A percentile compares a stretch with the other conserved stretches of the same genome.
phyloP scores from a whole-genome alignment of 2,797 vertebrate species.

The Sebastiscus albofasciatus region DNA sequence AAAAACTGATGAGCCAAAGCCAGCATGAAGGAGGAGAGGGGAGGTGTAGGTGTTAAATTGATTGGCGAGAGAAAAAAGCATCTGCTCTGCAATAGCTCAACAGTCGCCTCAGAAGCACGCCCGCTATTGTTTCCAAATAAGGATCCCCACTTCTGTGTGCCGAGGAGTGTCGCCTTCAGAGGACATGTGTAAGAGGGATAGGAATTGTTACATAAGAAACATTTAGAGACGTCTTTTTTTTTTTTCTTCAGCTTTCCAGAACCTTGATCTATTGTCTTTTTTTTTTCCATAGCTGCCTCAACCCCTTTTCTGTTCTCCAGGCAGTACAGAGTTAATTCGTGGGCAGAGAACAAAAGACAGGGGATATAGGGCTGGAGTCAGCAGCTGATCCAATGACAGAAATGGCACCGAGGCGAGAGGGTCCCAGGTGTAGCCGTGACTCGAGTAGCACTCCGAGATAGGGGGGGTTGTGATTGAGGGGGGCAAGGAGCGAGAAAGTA shows the following conservation, averaged over 20 bases:
- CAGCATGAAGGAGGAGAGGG: conserved; percentile 66
- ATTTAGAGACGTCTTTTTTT: conserved; percentile 62
- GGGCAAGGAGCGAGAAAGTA: conserved; percentile 40
- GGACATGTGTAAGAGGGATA: conserved; percentile 68
- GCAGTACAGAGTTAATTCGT: conserved; percentile 67
- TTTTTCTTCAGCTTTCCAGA: conserved; percentile 49
- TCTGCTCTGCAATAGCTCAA: conserved; percentile 76
- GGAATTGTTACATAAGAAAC: conserved; percentile 75
- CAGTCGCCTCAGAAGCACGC: conserved; percentile 73
- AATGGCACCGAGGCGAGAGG: conserved; percentile 60
- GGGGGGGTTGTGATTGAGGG: conserved; percentile 46
- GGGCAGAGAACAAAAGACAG: conserved; percentile 68
- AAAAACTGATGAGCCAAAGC: conserved; percentile 72
- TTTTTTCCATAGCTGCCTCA: conserved; percentile 39
- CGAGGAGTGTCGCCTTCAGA: conserved; percentile 69
- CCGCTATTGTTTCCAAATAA: conserved; percentile 80
- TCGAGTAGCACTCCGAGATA: conserved; percentile 66
- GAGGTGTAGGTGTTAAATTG: conserved; percentile 80
- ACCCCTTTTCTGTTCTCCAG: conserved; percentile 61
- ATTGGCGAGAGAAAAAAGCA: conserved; percentile 79
- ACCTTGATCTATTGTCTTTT: conserved; percentile 69
- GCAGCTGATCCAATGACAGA: conserved; percentile 75
- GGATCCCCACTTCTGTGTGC: conserved; percentile 73
- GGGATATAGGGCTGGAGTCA: conserved; percentile 54
- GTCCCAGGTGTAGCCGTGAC: conserved; percentile 76